Evolutionary conservation across 1,140 invertebrate genomes (phyloP).

Genomic region (Diachasmimorpha longicaudata): DNA sequence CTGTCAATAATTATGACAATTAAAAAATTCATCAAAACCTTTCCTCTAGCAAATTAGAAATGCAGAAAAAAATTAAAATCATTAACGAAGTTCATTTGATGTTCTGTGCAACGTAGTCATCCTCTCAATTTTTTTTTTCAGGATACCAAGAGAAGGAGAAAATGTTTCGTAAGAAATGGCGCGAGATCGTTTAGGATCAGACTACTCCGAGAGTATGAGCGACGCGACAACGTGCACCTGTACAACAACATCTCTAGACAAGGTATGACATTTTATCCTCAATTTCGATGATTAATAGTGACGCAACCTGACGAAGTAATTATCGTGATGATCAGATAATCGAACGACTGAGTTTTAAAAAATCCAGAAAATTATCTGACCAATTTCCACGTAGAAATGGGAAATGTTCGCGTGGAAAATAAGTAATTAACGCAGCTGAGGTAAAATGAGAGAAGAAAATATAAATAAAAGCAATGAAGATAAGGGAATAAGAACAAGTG

Average conservation of each 20-base stretch:
- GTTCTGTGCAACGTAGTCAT: too few species aligned
- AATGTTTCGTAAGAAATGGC: constrained; percentile 52
- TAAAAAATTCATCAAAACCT: too few species aligned
- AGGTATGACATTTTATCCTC: constrained; percentile 37
- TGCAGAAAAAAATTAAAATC: too few species aligned
- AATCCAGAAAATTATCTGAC: too few species aligned
- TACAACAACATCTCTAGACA: constrained; percentile 48
- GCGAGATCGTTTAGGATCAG: constrained; percentile 50
- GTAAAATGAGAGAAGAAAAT: not conserved
- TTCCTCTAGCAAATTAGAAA: too few species aligned
- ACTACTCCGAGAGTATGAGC: constrained; percentile 55
- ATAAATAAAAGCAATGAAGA: not conserved
- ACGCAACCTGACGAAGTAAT: not conserved
- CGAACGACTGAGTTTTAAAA: too few species aligned
- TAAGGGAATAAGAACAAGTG: not conserved
- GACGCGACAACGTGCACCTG: constrained; percentile 56
- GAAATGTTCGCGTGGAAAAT: too few species aligned
- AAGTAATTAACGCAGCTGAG: not conserved
- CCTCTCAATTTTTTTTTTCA: constrained; percentile 14
- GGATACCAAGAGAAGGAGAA: constrained; percentile 33
- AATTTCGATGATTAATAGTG: not conserved
- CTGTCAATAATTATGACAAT: too few species aligned
- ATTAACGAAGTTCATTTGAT: too few species aligned
- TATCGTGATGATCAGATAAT: not conserved
- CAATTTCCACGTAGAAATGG: too few species aligned